Evolutionary conservation across 92 coral and sea anemone genomes (phyloP).

Genomic region (Isaurus tuberculatus): DNA sequence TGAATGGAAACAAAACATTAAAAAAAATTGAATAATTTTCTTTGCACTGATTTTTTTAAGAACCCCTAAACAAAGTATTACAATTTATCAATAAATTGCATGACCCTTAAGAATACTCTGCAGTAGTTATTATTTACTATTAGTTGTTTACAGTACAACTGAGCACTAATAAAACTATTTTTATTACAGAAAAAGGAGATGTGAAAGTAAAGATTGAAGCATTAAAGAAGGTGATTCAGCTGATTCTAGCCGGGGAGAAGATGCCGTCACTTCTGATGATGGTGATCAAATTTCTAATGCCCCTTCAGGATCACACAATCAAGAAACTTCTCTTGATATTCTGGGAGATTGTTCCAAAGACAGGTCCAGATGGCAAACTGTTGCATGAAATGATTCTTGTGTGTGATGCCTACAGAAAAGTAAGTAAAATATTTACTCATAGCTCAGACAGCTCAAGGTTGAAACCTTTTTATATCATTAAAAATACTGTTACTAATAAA

Average conservation of each 20-base stretch:
- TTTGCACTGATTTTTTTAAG: too few species aligned
- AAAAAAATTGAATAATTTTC: too few species aligned
- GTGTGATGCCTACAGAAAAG: constrained; percentile 99
- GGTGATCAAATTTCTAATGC: constrained; percentile 95
- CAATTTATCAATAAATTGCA: too few species aligned
- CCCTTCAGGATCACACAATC: constrained; percentile 95
- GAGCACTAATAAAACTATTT: neutral
- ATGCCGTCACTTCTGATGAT: constrained; percentile 96
- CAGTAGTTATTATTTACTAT: too few species aligned
- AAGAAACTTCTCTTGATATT: constrained; percentile 92
- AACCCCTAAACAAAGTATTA: too few species aligned
- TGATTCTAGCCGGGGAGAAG: constrained; percentile 95
- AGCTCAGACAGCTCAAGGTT: too few species aligned
- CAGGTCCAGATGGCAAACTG: constrained; percentile 96
- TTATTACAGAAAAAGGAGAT: constrained; percentile 88
- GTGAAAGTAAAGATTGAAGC: constrained; percentile 87
- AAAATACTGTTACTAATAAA: too few species aligned
- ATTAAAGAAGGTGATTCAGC: constrained; percentile 92
- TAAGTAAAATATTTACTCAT: constrained; percentile 37
- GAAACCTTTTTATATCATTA: too few species aligned
- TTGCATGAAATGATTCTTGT: constrained; percentile 98
- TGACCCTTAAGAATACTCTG: too few species aligned
- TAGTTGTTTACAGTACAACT: neutral
- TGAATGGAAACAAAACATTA: too few species aligned
- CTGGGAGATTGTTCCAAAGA: constrained; percentile 99